Conservation (phyloP, 1,140 invertebrate genomes). For the Maniola jurtina region DNA sequence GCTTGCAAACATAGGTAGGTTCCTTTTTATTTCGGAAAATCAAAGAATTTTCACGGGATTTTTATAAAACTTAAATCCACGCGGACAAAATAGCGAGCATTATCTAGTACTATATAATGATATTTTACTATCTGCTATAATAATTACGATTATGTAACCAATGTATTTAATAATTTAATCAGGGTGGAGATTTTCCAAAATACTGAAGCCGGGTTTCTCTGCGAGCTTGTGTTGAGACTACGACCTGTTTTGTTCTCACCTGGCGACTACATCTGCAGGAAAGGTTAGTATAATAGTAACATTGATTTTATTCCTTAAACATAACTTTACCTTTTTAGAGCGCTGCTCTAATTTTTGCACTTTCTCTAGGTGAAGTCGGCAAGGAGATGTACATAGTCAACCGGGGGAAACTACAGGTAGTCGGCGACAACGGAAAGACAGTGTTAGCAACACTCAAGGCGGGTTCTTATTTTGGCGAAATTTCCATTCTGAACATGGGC, state of each 20-base stretch:
- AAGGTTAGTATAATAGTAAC: constrained; percentile 83
- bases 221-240: constrained; percentile 96
- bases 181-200: constrained; percentile 99
- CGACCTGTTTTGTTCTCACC: constrained; percentile 98
- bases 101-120: too few relatives aligned
- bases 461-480: constrained; percentile 99
- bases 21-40: too few relatives aligned
- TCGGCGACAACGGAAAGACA: constrained; percentile 97
- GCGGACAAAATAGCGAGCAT: too few relatives aligned
- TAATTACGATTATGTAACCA: background rate
- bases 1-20: too few relatives aligned
- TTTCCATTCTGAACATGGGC: constrained; percentile 99
- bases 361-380: constrained; percentile 93
- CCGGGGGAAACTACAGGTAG: constrained; percentile 96
- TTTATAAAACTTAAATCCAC: too few relatives aligned
- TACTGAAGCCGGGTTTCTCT: constrained; percentile 98
- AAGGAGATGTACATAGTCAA: constrained; percentile 99
- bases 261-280: constrained; percentile 98
- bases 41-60: too few relatives aligned
- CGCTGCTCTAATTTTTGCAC: constrained; percentile 1
- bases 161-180: constrained; percentile 1
- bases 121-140: too few relatives aligned
- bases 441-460: constrained; percentile 97
- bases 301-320: background rate
- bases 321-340: background rate